These are phyloP conservation scores for Trialeurodes vaporariorum DNA, from an alignment of 1,140 invertebrate species.

Conservation along the genomic window DNA sequence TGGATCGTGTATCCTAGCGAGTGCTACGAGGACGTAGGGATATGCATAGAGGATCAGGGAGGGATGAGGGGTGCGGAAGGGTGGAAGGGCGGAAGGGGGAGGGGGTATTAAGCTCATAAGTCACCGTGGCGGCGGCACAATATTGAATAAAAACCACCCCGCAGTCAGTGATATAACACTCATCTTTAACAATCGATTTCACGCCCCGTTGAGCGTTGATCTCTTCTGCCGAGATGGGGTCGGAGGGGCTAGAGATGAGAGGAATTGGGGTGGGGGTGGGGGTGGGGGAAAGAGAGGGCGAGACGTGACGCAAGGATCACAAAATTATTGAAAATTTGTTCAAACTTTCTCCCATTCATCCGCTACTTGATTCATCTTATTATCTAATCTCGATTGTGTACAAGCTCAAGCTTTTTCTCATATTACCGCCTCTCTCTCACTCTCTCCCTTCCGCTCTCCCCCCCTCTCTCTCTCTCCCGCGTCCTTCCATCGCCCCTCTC, in stretches of 20 bases:
- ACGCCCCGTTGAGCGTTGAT: background rate
- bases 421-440: background rate
- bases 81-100: background rate
- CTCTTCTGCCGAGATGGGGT: no score
- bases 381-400: constrained; percentile 1
- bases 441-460: background rate
- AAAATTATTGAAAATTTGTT: background rate
- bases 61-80: no score
- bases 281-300: no score
- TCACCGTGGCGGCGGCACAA: background rate
- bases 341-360: background rate
- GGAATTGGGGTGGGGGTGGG: no score
- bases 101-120: background rate
- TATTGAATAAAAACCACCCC: background rate
- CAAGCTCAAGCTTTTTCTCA: no score
- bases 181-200: background rate
- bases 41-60: no score
- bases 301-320: no score
- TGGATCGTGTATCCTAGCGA: no score
- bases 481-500: background rate
- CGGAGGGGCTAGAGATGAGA: no score
- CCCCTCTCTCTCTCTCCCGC: background rate
- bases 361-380: background rate
- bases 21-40: no score
- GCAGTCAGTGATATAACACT: background rate